Evolutionary conservation across 2,797 vertebrate genomes (phyloP).

Genomic region (Notamacropus eugenii): DNA sequence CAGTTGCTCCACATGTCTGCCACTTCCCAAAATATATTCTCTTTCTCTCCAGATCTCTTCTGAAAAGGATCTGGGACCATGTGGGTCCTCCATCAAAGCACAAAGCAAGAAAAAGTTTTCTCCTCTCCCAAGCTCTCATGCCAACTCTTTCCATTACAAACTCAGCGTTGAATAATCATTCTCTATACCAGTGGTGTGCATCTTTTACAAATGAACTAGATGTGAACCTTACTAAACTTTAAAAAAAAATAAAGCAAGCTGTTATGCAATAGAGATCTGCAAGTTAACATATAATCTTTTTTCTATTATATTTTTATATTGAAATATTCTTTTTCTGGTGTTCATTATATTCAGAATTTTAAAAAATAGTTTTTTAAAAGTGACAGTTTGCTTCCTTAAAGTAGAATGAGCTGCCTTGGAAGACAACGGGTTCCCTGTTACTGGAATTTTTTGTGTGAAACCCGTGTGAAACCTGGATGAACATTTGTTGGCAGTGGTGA

Average conservation of each 20-base stretch:
- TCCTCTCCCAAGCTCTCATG: not conserved
- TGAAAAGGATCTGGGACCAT: not conserved
- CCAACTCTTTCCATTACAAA: not conserved
- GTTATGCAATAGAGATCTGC: not conserved
- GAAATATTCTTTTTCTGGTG: not conserved
- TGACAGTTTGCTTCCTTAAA: not conserved
- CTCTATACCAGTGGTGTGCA: not conserved
- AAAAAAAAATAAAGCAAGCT: not conserved
- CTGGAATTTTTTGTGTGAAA: not conserved
- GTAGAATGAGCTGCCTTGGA: not conserved
- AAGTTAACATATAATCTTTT: too few species aligned
- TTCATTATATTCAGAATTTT: not conserved
- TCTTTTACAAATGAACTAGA: not conserved
- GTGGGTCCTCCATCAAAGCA: not conserved
- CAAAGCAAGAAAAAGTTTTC: not conserved
- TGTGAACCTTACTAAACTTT: not conserved
- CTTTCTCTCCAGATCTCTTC: not conserved
- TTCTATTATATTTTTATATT: not conserved
- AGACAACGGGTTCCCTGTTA: not conserved
- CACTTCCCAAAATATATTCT: not conserved
- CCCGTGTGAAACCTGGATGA: not conserved
- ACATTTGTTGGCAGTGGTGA: not conserved
- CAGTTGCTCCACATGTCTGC: not conserved
- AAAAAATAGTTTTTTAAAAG: not conserved
- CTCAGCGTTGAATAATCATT: not conserved